Evolutionary conservation across 1,140 invertebrate species (phyloP).

Genomic region (Caenorhabditis remanei): DNA sequence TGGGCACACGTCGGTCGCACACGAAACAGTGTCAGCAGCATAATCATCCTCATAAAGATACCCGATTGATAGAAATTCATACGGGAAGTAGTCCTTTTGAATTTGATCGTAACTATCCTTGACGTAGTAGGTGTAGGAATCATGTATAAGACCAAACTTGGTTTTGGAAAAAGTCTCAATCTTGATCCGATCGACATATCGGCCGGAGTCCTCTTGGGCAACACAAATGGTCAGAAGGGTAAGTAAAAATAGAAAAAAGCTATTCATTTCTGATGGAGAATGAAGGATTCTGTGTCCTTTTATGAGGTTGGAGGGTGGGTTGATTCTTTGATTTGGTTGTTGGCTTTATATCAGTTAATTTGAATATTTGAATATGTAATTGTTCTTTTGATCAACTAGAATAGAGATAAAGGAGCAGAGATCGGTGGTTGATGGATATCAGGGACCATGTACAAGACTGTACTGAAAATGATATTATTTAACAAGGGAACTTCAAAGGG

Average conservation of each 20-base stretch:
- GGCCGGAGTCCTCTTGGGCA: slow-evolving; percentile 17
- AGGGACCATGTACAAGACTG: no score
- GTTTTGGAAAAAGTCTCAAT: slow-evolving; percentile 13
- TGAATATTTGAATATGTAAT: slow-evolving; percentile 25
- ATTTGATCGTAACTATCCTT: not conserved
- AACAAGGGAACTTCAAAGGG: no score
- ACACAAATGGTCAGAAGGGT: not conserved
- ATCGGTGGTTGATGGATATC: no score
- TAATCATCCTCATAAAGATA: slow-evolving; percentile 17
- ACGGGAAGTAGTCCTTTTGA: slow-evolving; percentile 13
- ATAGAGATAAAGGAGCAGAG: no score
- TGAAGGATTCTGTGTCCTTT: not conserved
- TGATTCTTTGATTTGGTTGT: not conserved
- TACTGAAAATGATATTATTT: no score
- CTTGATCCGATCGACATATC: slow-evolving; percentile 29
- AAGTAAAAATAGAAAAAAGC: not conserved
- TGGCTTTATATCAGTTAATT: not conserved
- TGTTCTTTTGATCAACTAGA: no score
- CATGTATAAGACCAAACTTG: no score
- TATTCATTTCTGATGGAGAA: slow-evolving; percentile 19
- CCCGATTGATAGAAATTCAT: slow-evolving; percentile 2
- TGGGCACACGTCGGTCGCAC: not conserved
- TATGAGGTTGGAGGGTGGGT: not conserved
- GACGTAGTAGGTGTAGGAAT: slow-evolving; percentile 14
- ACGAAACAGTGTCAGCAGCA: not conserved